These are phyloP conservation scores for Melanostigma gelatinosum DNA, from an alignment of 2,113 vertebrate genomes.

Conservation along the genomic window DNA sequence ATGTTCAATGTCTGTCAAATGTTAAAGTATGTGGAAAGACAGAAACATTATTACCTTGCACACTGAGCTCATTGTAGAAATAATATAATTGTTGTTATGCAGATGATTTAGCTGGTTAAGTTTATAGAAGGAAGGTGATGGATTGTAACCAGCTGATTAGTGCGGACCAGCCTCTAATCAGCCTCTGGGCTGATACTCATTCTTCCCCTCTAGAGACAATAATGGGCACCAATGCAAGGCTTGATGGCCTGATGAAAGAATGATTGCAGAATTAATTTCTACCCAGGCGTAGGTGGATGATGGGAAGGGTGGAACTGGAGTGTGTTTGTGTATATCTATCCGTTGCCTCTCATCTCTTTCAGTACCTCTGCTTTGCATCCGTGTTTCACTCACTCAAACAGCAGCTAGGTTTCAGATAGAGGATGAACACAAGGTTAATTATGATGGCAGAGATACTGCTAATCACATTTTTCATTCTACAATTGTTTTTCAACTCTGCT, in stretches of 20 bases:
- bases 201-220: background rate
- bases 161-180: background rate
- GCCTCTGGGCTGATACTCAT: background rate
- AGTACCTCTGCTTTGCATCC: background rate
- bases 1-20: background rate
- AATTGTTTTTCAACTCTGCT: constrained; percentile 27
- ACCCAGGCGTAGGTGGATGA: constrained; percentile 14
- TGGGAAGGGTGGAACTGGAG: constrained; percentile 2
- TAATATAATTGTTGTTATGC: background rate
- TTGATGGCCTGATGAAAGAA: constrained; percentile 10
- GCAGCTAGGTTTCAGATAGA: constrained; percentile 5
- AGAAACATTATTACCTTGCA: background rate
- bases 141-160: constrained; percentile 11
- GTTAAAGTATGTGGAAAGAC: background rate
- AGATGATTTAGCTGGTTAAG: background rate
- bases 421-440: constrained; percentile 4
- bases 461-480: constrained; percentile 23
- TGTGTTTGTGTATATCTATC: background rate
- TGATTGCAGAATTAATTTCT: constrained; percentile 8
- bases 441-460: background rate
- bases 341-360: background rate
- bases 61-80: background rate
- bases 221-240: background rate
- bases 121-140: constrained; percentile 2
- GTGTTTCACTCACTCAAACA: background rate